Base-by-base conservation (phyloP, 2,113 vertebrate genomes). In the Lucifuga dentata region DNA sequence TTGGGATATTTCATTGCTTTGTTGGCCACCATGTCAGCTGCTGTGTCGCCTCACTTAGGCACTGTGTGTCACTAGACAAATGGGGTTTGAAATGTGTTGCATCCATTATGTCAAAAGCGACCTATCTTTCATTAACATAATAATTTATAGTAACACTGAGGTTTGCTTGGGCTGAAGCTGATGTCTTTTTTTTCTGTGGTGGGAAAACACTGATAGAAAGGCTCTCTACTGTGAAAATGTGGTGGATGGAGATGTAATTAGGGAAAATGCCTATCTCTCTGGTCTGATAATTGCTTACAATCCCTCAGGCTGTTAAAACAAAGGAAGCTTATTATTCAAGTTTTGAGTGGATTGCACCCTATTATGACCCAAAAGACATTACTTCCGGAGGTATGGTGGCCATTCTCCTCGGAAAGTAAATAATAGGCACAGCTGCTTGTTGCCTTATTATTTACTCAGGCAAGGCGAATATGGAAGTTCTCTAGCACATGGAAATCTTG, bases 211-310 rank as follows among this genome's bases (percentile, higher is more conserved):
- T 81, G 81, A 88, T 81, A 46, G 58, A 87, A 69, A 76, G 68
- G 55, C 63, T 75, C 78, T 80, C 78, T 68, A 20, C 36, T 52
- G 57, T 70, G 36, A 68, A 85, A 83, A 41, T 52, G 43, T 43
- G 43, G 35, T 73, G 72, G 81, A 89, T 62, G 38, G 66, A 55
- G 50, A 74, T 74, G 78, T 82, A 91, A 91, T 91, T 87, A 90
- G 79, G 3, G 16, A 41, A 63, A 73, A 66, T 56, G 78, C 88
- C 86, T 86, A 76, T 89, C 90, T 86, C 72, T 68, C 53, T 10
- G 36, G 69, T 78, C 74, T 78, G 73, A 65, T 91, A 90, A 91
- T 92, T 89, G 74, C 85, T 80, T 86, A 84, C 78, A 77, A 80
- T 49, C 71, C 86, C 81, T 60, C 39, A 64, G 83, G 90, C 86